phyloP scores from a whole-genome alignment of 2,888 invertebrate genomes.

The Chesias legatella region DNA sequence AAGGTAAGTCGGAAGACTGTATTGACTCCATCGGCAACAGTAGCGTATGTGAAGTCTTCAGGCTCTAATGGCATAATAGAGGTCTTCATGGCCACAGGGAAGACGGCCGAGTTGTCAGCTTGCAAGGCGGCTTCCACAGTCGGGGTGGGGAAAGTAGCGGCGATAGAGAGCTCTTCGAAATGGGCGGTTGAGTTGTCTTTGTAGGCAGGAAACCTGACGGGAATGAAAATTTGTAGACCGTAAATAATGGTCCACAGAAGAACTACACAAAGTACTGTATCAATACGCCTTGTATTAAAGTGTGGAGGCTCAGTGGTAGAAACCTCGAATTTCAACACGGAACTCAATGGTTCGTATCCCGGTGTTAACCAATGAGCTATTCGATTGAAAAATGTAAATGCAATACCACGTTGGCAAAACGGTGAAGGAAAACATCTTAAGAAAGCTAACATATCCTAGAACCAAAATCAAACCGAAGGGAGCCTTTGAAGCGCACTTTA shows the following conservation, averaged over 20 bases:
- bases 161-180: conserved; percentile 69
- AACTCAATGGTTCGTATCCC: too few species aligned
- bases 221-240: not conserved
- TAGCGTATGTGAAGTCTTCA: conserved; percentile 44
- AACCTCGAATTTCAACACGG: too few species aligned
- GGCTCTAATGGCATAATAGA: conserved; percentile 72
- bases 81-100: conserved; percentile 70
- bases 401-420: too few species aligned
- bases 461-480: too few species aligned
- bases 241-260: not conserved
- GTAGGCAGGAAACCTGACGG: conserved; percentile 68
- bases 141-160: conserved; percentile 62
- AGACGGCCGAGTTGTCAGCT: conserved; percentile 58
- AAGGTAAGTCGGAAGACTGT: conserved; percentile 43
- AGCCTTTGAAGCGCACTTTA: too few species aligned
- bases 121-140: conserved; percentile 32
- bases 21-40: conserved; percentile 17
- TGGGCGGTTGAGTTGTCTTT: conserved; percentile 51
- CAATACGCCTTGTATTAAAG: too few species aligned
- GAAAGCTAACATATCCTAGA: too few species aligned
- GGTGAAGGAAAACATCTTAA: too few species aligned
- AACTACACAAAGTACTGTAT: too few species aligned
- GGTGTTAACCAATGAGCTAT: too few species aligned
- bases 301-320: too few species aligned
- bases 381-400: too few species aligned